Evolutionary conservation across 2,888 invertebrate genomes (phyloP).

Genomic region (Caenorhabditis zanzibari): DNA sequence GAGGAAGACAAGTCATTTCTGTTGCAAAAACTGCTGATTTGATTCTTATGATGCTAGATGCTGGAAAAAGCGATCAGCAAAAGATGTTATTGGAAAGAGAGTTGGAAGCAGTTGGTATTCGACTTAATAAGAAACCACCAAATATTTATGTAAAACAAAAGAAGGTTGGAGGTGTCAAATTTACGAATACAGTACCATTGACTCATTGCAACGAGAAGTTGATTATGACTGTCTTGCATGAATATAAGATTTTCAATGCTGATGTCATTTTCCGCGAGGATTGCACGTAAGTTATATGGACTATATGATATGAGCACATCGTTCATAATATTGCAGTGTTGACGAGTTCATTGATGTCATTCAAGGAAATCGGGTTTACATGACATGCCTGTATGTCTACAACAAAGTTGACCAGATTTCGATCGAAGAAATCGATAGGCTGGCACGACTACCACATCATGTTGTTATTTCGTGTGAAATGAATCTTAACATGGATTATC

Average conservation of each 20-base stretch:
- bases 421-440: slow-evolving; percentile 88
- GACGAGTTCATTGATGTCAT: slow-evolving; percentile 99
- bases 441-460: slow-evolving; percentile 87
- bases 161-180: slow-evolving; percentile 89
- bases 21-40: slow-evolving; percentile 98
- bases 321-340: slow-evolving; percentile 68
- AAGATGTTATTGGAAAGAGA: slow-evolving; percentile 90
- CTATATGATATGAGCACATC: not conserved
- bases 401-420: slow-evolving; percentile 99
- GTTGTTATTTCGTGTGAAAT: slow-evolving; percentile 93
- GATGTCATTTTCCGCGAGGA: slow-evolving; percentile 95
- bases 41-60: slow-evolving; percentile 99
- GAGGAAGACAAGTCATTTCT: slow-evolving; percentile 91
- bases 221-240: slow-evolving; percentile 97
- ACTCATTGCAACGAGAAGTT: slow-evolving; percentile 96
- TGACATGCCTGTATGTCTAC: slow-evolving; percentile 97
- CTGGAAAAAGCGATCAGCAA: slow-evolving; percentile 98
- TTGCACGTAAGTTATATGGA: slow-evolving; percentile 88
- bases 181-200: slow-evolving; percentile 95
- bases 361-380: slow-evolving; percentile 86
- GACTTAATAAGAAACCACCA: slow-evolving; percentile 95
- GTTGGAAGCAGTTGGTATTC: slow-evolving; percentile 96
- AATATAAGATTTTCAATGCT: slow-evolving; percentile 90
- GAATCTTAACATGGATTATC: slow-evolving; percentile 96
- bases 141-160: slow-evolving; percentile 97